Base-by-base conservation (phyloP, 2,888 invertebrate species). In the Alsophila aescularia region DNA sequence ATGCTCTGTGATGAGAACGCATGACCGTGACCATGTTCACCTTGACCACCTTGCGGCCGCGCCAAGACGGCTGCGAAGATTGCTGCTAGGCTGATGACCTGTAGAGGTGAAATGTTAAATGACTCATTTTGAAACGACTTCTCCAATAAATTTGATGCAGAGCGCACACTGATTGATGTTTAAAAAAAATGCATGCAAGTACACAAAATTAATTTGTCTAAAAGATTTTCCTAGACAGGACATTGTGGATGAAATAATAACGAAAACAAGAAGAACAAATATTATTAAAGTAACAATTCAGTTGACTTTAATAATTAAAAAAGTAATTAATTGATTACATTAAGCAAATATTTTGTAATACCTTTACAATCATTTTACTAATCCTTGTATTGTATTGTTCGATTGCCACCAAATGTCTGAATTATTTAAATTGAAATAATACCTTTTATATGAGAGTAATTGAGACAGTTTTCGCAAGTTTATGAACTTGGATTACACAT, bases 401-500 rank as follows among this genome's bases (percentile, higher is more conserved):
- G 43, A 53, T 52, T 51, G 53, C 32, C 43, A 45, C 35, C 29
- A 43, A 50, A 44, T 57, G 35, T 62, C 50, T 67, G 63, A 67
- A 59, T 60, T 60, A 63, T 63, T 43, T 27, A 56, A 60, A 61
- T 53, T 57, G 42, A 53, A 44, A 41, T 52, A 63, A 57, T 39
- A 64, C 54, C 57, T 64, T 70, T 61, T 70, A 70, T 67, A 70
- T 43, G 53, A 60, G 58, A 37, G 52, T 58, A 58, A 54, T 62
- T 64, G 59, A 58, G 59, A 70, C 61, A 65, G 58, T 71, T 75
- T 64, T 67, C 65, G 67, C 64, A 76, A 76, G 62, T 48, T 52
- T 63, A 50, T 66, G 65, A 66, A 66, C 68, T 71, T 69, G 67
- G 55, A 48, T 50, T 62, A 58, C 54, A 53, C 64, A 62, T 62